Conservation (phyloP, 2,797 vertebrate genomes). For the Perodicticus potto region DNA sequence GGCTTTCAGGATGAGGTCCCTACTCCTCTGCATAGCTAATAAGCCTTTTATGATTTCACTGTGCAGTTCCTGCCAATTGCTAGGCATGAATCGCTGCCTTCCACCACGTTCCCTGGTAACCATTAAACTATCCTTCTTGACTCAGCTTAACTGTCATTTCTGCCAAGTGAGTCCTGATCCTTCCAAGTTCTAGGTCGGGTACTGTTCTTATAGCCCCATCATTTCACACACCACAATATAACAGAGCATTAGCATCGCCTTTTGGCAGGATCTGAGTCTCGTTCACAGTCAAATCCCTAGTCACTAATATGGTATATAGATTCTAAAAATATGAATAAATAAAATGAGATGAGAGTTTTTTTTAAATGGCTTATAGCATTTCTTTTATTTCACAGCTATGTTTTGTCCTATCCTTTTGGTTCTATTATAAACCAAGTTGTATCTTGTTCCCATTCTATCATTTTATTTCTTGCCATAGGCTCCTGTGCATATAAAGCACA, state of each 20-base stretch:
- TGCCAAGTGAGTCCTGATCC: not conserved
- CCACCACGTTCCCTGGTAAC: not conserved
- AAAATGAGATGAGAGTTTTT: constrained; percentile 5
- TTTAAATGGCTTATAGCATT: not conserved
- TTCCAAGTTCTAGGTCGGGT: not conserved
- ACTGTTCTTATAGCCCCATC: accelerated
- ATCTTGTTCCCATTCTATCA: not conserved
- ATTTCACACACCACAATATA: not conserved
- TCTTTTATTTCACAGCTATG: not conserved
- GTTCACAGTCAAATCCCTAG: not conserved
- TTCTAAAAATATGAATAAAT: not conserved
- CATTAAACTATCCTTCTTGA: not conserved
- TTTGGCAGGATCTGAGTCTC: not conserved
- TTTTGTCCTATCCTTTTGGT: not conserved
- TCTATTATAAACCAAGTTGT: not conserved
- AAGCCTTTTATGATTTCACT: not conserved
- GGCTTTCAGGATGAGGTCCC: not conserved
- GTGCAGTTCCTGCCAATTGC: not conserved
- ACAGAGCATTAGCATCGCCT: too few relatives aligned
- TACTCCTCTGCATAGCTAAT: not conserved
- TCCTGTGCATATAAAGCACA: not conserved
- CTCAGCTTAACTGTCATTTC: not conserved
- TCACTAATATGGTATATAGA: not conserved
- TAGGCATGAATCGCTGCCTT: not conserved
- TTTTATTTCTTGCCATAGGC: not conserved